Conservation (phyloP, 2,113 vertebrate genomes). For the Atractosteus spatula region DNA sequence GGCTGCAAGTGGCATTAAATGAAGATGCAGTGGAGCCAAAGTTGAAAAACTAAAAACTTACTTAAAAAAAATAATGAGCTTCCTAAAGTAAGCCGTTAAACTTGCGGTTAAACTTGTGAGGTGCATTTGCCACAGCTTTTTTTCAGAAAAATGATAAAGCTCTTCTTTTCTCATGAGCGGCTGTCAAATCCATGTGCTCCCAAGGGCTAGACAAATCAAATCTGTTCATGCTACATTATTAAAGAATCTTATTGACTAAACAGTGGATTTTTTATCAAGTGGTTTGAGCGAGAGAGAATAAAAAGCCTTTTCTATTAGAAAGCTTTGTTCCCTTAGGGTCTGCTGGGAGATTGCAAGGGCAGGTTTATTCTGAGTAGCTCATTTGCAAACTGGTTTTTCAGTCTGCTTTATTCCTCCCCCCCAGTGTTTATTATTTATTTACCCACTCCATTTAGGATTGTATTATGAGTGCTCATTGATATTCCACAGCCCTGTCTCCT, state of each 20-base stretch:
- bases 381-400: conserved; percentile 23
- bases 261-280: conserved; percentile 23
- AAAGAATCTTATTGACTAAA: conserved; percentile 50
- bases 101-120: neutral
- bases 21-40: too few relatives aligned
- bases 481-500: too few relatives aligned
- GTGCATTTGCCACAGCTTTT: neutral
- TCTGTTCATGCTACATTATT: conserved; percentile 32
- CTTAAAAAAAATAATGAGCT: too few relatives aligned
- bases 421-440: neutral
- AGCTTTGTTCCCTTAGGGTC: conserved; percentile 39
- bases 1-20: too few relatives aligned
- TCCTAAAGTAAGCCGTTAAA: too few relatives aligned
- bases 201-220: conserved; percentile 21
- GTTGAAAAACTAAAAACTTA: too few relatives aligned
- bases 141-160: neutral
- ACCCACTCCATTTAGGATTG: too few relatives aligned
- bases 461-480: too few relatives aligned
- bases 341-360: conserved; percentile 24
- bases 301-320: conserved; percentile 49
- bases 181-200: conserved; percentile 7
- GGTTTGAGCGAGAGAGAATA: conserved; percentile 29
- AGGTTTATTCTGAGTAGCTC: conserved; percentile 43
- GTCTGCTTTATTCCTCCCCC: conserved; percentile 34
- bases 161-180: too few relatives aligned